Base-by-base conservation (phyloP, 1,140 invertebrate species). In the Drosophila aff. region DNA sequence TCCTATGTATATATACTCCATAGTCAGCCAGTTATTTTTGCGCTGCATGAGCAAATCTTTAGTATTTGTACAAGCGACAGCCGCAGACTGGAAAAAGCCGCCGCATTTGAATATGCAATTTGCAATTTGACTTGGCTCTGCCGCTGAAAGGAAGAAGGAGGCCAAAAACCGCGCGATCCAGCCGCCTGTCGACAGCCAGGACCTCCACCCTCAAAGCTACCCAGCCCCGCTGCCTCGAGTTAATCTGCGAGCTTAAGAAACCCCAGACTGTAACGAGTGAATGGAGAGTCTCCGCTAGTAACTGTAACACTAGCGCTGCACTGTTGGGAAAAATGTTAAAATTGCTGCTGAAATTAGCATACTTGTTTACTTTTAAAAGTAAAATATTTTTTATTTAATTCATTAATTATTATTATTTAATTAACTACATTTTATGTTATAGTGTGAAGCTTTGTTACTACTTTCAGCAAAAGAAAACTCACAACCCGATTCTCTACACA, bases 31-130 rank as follows among this genome's bases (percentile, higher is more conserved):
- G 85, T 86, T 86, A 86, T 86, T 86, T 87, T 87, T 89, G 73
- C 81, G 69, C 84, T 84, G 81, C 81, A 75, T 84, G 81, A 82
- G 84, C 81, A 87, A 87, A 87, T 87, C 84, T 89, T 89, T 81
- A 79, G 81, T 89, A 89, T 87, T 87, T 89, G 84, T 87, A 89
- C 71, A 80, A 82, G 80, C 78, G 83, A 89, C 80, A 87, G 80
- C 73, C 77, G 84, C 84, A 75, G 84, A 89, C 84, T 77, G 79
- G 74, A 89, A 87, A 87, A 87, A 89, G 84, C 84, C 77, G 77
- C 77, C 84, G 84, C 84, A 87, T 87, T 87, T 87, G 84, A 87
- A 87, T 87, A 87, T 87, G 84, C 84, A 87, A 87, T 87, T 87
- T 87, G 84, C 84, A 87, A 87, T 87, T 87, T 87, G 84, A 87